Evolutionary conservation across 2,797 vertebrate species (phyloP).

Genomic region (Pteropus rufus): DNA sequence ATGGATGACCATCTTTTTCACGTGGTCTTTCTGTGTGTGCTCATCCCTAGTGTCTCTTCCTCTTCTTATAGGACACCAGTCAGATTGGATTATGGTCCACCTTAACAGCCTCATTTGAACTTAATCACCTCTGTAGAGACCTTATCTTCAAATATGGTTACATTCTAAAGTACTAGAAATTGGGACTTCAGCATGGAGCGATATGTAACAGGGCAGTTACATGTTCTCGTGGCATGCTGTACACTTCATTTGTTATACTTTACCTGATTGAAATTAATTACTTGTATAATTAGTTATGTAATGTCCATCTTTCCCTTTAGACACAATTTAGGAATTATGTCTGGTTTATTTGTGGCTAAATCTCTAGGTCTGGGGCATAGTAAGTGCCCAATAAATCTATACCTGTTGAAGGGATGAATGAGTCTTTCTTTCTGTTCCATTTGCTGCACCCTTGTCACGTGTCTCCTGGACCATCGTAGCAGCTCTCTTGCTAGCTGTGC

Average conservation of each 20-base stretch:
- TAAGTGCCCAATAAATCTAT: background rate
- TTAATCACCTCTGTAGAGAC: background rate
- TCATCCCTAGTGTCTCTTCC: background rate
- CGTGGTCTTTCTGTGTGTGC: background rate
- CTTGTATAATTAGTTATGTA: background rate
- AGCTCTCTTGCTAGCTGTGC: background rate
- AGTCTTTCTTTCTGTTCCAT: background rate
- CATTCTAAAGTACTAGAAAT: background rate
- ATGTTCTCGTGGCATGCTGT: background rate
- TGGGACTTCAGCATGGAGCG: background rate
- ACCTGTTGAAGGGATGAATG: background rate
- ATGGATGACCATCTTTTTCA: fast-evolving
- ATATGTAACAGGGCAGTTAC: background rate
- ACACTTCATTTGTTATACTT: background rate
- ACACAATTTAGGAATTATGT: background rate
- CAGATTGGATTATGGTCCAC: background rate
- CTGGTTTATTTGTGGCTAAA: background rate
- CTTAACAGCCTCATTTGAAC: background rate
- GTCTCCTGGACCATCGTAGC: background rate
- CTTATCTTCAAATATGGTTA: background rate
- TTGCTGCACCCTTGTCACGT: fast-evolving
- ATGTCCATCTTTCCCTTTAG: background rate
- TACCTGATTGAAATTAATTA: background rate
- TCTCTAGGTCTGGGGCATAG: background rate
- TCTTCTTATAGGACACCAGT: background rate